A percentile compares a stretch with the other conserved stretches of the same genome.
phyloP scores from a whole-genome alignment of 2,113 vertebrate species.

The Chaetops frenatus region DNA sequence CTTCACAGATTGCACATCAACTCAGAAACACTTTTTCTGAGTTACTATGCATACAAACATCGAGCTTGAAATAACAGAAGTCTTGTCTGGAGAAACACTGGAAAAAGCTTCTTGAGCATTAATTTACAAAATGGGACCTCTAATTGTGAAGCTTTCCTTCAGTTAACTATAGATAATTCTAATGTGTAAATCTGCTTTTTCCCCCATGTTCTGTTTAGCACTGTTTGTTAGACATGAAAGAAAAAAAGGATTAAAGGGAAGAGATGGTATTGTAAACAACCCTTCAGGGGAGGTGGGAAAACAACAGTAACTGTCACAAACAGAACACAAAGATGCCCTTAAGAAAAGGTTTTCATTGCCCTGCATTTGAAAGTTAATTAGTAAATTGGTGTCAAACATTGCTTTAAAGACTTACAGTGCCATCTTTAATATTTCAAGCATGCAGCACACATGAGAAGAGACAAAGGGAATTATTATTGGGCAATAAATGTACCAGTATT shows the following conservation, averaged over 20 bases:
- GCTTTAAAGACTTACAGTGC: constrained; percentile 5
- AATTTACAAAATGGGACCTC: constrained; percentile 10
- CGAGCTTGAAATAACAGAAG: neutral
- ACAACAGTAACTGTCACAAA: constrained; percentile 45
- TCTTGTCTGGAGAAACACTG: neutral
- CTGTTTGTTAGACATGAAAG: constrained; percentile 49
- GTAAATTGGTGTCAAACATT: constrained; percentile 35
- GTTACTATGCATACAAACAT: neutral
- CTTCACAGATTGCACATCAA: neutral
- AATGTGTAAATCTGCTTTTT: neutral
- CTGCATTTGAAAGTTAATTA: constrained; percentile 54
- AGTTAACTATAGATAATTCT: neutral
- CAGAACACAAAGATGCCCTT: constrained; percentile 26
- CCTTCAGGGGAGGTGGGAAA: constrained; percentile 28
- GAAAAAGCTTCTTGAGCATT: neutral
- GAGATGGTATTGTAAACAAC: constrained; percentile 39
- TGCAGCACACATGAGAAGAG: constrained; percentile 20
- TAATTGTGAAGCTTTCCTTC: constrained; percentile 23
- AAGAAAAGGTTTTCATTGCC: constrained; percentile 45
- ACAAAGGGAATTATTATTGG: constrained; percentile 47
- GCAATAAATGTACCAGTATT: constrained; percentile 29
- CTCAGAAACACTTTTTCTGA: neutral
- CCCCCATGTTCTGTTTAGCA: neutral
- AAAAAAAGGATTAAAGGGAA: constrained; percentile 41
- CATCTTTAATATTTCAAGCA: constrained; percentile 35